Conservation (phyloP, 2,888 invertebrate genomes). For the Seira musarum region DNA sequence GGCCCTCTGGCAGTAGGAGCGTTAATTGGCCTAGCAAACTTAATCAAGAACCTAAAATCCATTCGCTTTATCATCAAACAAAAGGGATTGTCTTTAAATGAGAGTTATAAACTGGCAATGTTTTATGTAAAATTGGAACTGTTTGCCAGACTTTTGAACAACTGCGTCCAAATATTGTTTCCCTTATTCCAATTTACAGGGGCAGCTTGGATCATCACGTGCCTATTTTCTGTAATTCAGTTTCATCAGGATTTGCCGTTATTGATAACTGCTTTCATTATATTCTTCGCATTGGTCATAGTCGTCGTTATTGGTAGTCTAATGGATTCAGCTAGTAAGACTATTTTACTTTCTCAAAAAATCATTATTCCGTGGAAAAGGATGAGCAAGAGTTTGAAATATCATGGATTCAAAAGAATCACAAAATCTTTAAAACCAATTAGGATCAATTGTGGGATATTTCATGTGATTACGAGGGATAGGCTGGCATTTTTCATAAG, state of each 20-base stretch:
- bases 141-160: constrained; percentile 15
- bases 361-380: constrained; percentile 25
- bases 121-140: constrained; percentile 22
- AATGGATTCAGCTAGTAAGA: constrained; percentile 24
- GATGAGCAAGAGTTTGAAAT: not conserved
- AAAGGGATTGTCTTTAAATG: not conserved
- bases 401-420: not conserved
- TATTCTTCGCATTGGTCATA: constrained; percentile 9
- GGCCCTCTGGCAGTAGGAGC: no score
- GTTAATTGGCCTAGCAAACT: no score
- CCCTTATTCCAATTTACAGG: constrained; percentile 21
- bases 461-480: constrained; percentile 21
- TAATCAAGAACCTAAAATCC: no score
- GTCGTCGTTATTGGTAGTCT: constrained; percentile 9
- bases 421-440: constrained; percentile 11
- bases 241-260: not conserved
- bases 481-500: not conserved
- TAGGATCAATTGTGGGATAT: constrained; percentile 20
- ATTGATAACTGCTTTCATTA: not conserved
- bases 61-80: constrained; percentile 17
- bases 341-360: constrained; percentile 3
- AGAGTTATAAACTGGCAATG: constrained; percentile 1
- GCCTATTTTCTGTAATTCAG: constrained; percentile 18
- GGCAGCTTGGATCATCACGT: constrained; percentile 24
- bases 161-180: not conserved